Evolutionary conservation across 2,113 vertebrate genomes (phyloP).

Genomic region (Amblyornis subalaris): DNA sequence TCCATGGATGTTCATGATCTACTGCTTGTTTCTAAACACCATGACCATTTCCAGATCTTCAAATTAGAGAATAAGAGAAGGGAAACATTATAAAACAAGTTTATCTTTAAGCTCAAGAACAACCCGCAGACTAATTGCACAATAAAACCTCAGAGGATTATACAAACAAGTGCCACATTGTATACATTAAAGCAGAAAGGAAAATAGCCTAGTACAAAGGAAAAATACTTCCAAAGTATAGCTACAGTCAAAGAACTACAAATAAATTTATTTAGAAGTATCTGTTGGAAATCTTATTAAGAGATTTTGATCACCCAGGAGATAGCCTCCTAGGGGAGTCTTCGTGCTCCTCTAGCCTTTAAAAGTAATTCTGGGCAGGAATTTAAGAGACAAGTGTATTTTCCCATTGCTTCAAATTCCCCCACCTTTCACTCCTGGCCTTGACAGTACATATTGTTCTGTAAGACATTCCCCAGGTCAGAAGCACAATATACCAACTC

Average conservation of each 20-base stretch:
- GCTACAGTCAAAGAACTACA: not conserved
- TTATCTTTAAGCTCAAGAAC: not conserved
- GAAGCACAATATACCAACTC: not conserved
- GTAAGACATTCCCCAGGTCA: not conserved
- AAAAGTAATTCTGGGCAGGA: not conserved
- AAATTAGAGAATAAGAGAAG: not conserved
- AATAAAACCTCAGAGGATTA: not conserved
- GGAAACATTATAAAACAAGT: not conserved
- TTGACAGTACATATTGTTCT: not conserved
- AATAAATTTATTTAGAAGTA: not conserved
- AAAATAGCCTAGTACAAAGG: not conserved
- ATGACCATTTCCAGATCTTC: not conserved
- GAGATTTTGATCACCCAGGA: not conserved
- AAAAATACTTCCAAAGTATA: not conserved
- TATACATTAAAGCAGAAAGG: not conserved
- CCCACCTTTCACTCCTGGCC: not conserved
- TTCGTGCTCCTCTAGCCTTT: not conserved
- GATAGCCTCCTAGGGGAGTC: not conserved
- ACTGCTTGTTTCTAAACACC: not conserved
- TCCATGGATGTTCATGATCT: not conserved
- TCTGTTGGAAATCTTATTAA: not conserved
- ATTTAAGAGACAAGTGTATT: not conserved
- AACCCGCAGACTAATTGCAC: not conserved
- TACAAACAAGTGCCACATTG: not conserved
- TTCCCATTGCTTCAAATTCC: not conserved